Evolutionary conservation across 1,140 invertebrate species (phyloP), one percentile per base, ranked within the genome.

Genomic region (Leptinotarsa texana): DNA sequence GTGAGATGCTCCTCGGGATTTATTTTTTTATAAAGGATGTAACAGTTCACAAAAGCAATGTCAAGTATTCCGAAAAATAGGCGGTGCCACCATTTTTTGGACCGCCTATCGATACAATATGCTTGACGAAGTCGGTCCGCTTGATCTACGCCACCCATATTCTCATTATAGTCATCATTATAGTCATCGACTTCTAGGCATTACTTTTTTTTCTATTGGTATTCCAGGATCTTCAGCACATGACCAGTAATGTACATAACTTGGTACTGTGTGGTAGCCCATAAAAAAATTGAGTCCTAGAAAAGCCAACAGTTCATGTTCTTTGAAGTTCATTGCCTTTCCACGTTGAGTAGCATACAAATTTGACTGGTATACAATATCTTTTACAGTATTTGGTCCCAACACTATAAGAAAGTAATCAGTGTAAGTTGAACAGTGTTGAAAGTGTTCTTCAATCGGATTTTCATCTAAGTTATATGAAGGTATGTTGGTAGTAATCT

Each of bases 11-110:
- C 84, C 84, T 83, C 13, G 13, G 11, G 49, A 51, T 51, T 51
- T 13, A 51, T 13, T 11, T 51, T 51, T 11, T 17, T 15, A 51
- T 51, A 17, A 51, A 8, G 49, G 49, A 51, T 51, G 4, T 51
- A 51, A 51, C 49, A 17, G 49, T 51, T 51, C 49, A 51, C 49
- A 13, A 51, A 51, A 51, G 13, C 4, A 51, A 51, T 51, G n/a
- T 51, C 49, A 51, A 51, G 13, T 69, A 33, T 73, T 73, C 62
- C 57, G 66, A 73, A 86, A 81, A 85, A 84, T 72, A 86, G 80
- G 63, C 81, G 81, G 75, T 85, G 83, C 82, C 82, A 85, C 84
- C 83, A 85, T 81, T 86, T 85, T 76, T 80, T 82, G 73, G 80
- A 84, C 77, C 83, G 82, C 62, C 81, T 77, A 78, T 83, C 77